phyloP scores from a whole-genome alignment of 2,888 invertebrate species.

The Ophion slaviceki region DNA sequence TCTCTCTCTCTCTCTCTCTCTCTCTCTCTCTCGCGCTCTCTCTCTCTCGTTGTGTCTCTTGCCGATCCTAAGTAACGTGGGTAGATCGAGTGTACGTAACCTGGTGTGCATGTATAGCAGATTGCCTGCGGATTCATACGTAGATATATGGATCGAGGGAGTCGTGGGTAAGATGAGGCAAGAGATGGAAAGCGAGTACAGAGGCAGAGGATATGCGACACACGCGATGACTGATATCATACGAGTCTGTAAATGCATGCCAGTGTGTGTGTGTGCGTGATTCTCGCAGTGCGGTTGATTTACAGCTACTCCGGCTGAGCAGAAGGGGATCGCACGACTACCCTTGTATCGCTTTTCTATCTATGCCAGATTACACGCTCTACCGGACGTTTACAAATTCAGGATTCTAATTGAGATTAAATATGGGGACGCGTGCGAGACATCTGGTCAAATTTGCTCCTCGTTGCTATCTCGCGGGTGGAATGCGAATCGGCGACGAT shows the following conservation, averaged over 20 bases:
- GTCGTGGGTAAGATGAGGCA: conserved; percentile 51
- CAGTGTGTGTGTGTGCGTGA: not conserved
- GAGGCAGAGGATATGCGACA: conserved; percentile 59
- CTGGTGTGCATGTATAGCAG: conserved; percentile 27
- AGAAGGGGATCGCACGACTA: conserved; percentile 63
- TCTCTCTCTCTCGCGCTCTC: conserved; percentile 3
- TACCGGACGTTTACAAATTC: conserved; percentile 24
- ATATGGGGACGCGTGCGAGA: not conserved
- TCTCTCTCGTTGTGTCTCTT: conserved; percentile 14
- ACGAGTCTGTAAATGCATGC: not conserved
- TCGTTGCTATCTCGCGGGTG: not conserved
- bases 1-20: conserved; percentile 18
- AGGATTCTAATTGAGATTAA: not conserved
- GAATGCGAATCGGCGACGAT: not conserved
- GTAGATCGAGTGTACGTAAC: conserved; percentile 51
- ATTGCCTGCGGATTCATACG: conserved; percentile 14
- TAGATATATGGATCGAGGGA: conserved; percentile 48
- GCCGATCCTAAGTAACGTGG: conserved; percentile 49
- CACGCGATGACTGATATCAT: conserved; percentile 67
- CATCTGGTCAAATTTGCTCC: not conserved
- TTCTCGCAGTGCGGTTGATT: conserved; percentile 76
- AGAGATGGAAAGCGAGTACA: conserved; percentile 54
- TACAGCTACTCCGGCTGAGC: conserved; percentile 75
- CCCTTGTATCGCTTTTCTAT: conserved; percentile 52
- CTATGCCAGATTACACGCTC: conserved; percentile 25